Evolutionary conservation across 2,797 vertebrate species (phyloP), one percentile per base, ranked within the genome.

Genomic region (Clarias fuscus): DNA sequence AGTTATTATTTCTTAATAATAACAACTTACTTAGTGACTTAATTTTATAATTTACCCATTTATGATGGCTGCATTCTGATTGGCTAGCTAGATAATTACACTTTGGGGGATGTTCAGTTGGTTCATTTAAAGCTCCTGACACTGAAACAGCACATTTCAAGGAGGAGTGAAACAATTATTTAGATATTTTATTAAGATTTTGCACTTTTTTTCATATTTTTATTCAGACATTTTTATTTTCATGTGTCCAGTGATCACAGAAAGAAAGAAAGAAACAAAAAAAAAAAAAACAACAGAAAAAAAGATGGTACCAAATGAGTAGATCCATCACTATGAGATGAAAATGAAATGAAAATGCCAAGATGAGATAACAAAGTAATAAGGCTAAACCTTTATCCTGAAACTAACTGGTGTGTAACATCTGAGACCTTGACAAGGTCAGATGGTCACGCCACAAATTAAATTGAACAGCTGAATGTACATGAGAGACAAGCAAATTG

Each of bases 271-370:
- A 8, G 2, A 0, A 7, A 1, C 7, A 30, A 73, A 48, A n/a
- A 58, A 14, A 76, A 7, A 20, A 58, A 8, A 0, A 7, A 1
- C 7, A 30, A 73, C 30, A 14, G 5, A 3, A 4, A 58, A 59
- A 27, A 0, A 78, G 6, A n/a, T 13, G 43, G 7, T 59, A 59
- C 14, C 53, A 77, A 33, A 78, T 2, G 0, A 78, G 53, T 18
- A 59, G 56, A 77, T 77, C n/a, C 1, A 7, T 30, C 53, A 58
- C 73, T 76, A 75, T 1, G 53, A 58, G 53, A 77, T 77, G 14
- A 59, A 77, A 77, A 59, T 58, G n/a, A 58, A 27, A 77, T 77
- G n/a, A 59, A 77, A 77, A 59, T 58, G n/a, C 0, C 53, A 77
- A 18, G 53, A 58, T 33, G 53, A 33, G 3, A 59, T 20, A 10